phyloP scores from a whole-genome alignment of 2,113 vertebrate genomes.

The Passer domesticus region DNA sequence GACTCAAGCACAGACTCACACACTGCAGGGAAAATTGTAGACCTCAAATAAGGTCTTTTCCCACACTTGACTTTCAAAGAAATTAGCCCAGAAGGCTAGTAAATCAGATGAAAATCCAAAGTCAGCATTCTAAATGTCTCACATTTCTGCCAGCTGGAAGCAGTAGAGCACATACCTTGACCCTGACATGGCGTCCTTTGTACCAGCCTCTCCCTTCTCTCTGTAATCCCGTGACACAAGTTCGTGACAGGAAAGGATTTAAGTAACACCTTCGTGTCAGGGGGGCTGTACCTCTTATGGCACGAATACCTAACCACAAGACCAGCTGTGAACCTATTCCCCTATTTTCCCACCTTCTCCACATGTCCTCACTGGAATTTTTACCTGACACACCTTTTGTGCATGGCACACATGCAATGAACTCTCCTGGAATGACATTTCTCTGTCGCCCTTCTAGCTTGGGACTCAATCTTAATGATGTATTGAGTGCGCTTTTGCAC shows the following conservation, averaged over 20 bases:
- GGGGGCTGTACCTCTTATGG: background rate
- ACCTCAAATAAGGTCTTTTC: background rate
- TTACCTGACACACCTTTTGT: background rate
- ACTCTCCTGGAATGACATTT: background rate
- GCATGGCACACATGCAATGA: background rate
- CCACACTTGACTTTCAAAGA: background rate
- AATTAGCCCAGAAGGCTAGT: background rate
- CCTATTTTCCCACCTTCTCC: background rate
- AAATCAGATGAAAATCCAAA: conserved; percentile 7
- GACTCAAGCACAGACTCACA: background rate
- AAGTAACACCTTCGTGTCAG: background rate
- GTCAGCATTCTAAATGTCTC: conserved; percentile 10
- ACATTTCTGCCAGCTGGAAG: conserved; percentile 24
- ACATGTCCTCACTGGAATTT: background rate
- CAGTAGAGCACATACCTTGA: conserved; percentile 15
- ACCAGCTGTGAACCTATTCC: background rate
- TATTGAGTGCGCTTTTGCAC: background rate
- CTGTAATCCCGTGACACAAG: background rate
- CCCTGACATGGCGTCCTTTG: background rate
- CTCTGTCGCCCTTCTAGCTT: background rate
- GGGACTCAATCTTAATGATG: accelerated
- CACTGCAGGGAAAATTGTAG: background rate
- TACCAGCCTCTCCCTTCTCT: conserved; percentile 19
- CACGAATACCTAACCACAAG: background rate
- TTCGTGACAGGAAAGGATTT: background rate